Percentiles rank a stretch among this genome's conserved stretches.
phyloP scores from a whole-genome alignment of 2,113 vertebrate genomes.

The Beaufortia kweichowensis region DNA sequence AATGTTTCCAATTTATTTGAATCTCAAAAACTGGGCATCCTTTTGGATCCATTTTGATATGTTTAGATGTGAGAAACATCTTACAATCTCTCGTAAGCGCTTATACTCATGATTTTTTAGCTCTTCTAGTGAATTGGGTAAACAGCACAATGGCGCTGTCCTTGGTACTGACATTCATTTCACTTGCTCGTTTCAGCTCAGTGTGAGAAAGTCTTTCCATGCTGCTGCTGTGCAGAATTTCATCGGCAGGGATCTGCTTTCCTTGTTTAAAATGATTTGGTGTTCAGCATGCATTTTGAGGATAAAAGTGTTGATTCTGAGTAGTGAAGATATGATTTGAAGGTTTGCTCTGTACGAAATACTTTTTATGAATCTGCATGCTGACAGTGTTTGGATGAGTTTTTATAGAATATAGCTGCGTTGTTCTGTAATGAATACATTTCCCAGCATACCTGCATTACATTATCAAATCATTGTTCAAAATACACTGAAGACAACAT shows the following conservation, averaged over 20 bases:
- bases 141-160: conserved; percentile 3
- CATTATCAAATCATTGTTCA: background rate
- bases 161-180: conserved; percentile 41
- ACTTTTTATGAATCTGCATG: background rate
- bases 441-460: background rate
- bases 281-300: background rate
- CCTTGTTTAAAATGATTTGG: background rate
- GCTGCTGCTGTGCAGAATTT: background rate
- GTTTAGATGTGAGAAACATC: background rate
- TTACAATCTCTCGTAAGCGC: background rate
- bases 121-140: background rate
- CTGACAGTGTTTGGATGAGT: background rate
- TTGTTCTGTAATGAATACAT: background rate
- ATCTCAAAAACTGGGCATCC: background rate
- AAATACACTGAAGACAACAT: background rate
- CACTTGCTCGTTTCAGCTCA: background rate
- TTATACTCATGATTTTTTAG: background rate
- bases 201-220: conserved; percentile 3
- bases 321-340: background rate
- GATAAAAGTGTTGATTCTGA: background rate
- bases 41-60: background rate
- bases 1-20: background rate
- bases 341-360: background rate
- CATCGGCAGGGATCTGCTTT: background rate
- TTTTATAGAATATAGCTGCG: background rate